phyloP scores from a whole-genome alignment of 2,797 vertebrate genomes.

The Phoxinus dragarum region DNA sequence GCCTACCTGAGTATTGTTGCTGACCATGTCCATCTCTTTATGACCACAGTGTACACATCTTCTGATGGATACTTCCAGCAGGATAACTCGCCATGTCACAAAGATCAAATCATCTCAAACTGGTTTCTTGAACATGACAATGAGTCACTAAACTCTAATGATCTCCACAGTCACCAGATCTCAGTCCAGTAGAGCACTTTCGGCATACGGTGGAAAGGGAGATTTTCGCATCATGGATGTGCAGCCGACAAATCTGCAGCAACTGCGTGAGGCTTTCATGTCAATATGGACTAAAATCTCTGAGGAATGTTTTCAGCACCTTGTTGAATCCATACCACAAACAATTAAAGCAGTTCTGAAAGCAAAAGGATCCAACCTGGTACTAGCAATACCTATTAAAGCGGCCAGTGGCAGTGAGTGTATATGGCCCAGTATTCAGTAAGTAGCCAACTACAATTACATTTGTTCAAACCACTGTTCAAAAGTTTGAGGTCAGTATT shows the following conservation, averaged over 20 bases:
- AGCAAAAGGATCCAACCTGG: neutral
- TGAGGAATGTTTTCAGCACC: neutral
- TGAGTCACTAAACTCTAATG: neutral
- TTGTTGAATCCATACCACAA: neutral
- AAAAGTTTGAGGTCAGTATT: neutral
- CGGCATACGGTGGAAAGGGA: neutral
- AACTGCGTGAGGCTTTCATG: neutral
- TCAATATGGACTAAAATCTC: neutral
- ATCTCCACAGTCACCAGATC: neutral
- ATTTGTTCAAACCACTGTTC: neutral
- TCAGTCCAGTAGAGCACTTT: neutral
- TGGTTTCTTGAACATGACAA: neutral
- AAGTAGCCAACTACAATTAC: neutral
- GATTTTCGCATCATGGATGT: neutral
- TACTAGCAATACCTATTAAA: neutral
- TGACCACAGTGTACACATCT: neutral
- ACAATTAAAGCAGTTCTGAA: neutral
- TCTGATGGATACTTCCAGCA: conserved; percentile 42
- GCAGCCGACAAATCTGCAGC: conserved; percentile 14
- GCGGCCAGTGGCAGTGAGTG: neutral
- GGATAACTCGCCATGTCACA: conserved; percentile 34
- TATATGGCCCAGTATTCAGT: neutral
- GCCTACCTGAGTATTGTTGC: neutral
- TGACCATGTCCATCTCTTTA: neutral
- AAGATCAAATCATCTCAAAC: conserved; percentile 1